These are phyloP conservation scores for Ciconia nigra DNA, from an alignment of 2,797 vertebrate genomes.

Conservation along the genomic window DNA sequence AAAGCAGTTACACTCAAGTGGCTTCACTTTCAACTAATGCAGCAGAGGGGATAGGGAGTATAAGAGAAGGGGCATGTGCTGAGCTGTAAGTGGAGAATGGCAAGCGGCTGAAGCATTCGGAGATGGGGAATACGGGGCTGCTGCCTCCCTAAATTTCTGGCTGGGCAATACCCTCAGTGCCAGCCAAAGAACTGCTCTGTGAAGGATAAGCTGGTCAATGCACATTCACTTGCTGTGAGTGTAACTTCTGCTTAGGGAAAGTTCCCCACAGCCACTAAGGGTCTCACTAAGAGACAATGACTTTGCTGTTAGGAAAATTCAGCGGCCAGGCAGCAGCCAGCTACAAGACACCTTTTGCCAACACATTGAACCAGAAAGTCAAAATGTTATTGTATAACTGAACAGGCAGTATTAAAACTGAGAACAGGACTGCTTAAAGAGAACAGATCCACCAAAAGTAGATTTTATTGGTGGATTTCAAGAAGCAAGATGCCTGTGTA, in stretches of 20 bases:
- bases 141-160: neutral
- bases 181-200: neutral
- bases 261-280: neutral
- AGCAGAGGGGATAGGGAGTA: neutral
- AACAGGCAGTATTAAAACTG: neutral
- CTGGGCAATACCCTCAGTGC: neutral
- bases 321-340: neutral
- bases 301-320: neutral
- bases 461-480: neutral
- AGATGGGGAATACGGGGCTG: neutral
- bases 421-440: neutral
- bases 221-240: neutral
- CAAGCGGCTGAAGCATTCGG: neutral
- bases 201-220: neutral
- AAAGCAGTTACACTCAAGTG: neutral
- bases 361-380: neutral
- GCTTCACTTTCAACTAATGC: neutral
- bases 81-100: neutral
- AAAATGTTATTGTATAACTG: neutral
- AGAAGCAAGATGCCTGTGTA: neutral
- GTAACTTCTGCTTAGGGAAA: neutral
- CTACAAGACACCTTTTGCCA: neutral
- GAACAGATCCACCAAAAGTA: neutral
- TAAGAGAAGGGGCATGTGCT: neutral
- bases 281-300: neutral